A percentile compares a stretch with the other conserved stretches of the same genome.
Conservation (phyloP, 1,140 invertebrate genomes). For the Popillia japonica region DNA sequence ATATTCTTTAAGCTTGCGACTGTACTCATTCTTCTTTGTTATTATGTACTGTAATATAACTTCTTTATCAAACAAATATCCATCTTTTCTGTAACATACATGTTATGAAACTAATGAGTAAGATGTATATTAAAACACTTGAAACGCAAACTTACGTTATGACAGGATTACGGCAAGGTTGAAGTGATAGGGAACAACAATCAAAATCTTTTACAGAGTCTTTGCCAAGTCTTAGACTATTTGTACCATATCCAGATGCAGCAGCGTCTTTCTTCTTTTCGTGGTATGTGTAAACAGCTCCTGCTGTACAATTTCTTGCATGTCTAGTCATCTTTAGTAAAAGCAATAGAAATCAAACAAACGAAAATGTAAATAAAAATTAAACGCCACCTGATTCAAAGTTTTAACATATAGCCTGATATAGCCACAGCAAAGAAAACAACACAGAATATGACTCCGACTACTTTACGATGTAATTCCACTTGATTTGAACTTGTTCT, state of each 20-base stretch:
- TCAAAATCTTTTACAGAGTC: conserved; percentile 99
- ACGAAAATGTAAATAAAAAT: too few species aligned
- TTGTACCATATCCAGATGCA: conserved; percentile 89
- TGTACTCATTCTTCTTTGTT: conserved; percentile 93
- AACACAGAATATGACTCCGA: too few species aligned
- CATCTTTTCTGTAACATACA: conserved; percentile 77
- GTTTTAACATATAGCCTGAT: too few species aligned
- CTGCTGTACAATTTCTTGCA: conserved; percentile 96
- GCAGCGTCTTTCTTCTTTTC: conserved; percentile 97
- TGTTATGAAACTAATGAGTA: neutral
- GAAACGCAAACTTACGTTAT: conserved; percentile 73
- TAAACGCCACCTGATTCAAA: too few species aligned
- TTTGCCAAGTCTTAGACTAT: conserved; percentile 86
- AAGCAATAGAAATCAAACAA: neutral
- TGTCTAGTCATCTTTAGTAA: conserved; percentile 84
- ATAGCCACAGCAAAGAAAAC: too few species aligned
- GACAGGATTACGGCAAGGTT: conserved; percentile 92
- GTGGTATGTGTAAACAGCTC: conserved; percentile 97
- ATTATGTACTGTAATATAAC: conserved; percentile 96
- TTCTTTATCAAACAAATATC: conserved; percentile 97
- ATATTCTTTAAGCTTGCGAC: conserved; percentile 90
- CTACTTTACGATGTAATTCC: too few species aligned
- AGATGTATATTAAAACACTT: neutral
- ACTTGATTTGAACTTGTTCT: too few species aligned
- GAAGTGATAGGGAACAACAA: conserved; percentile 95